Evolutionary conservation across 2,113 vertebrate genomes (phyloP).

Genomic region (Nothoprocta perdicaria): DNA sequence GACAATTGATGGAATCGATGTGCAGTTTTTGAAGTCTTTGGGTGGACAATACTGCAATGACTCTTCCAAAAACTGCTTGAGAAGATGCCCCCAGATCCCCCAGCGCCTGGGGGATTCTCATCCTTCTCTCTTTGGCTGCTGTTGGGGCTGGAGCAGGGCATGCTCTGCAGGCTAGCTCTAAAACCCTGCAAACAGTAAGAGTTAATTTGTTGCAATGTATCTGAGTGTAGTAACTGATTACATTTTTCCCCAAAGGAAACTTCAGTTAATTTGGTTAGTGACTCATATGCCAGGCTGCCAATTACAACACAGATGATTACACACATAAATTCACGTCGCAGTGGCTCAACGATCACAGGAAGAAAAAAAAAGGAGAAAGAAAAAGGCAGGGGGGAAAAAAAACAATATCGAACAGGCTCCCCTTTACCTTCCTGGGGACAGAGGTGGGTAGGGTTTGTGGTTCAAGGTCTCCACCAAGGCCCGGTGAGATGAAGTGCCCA

Average conservation of each 20-base stretch:
- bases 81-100: not conserved
- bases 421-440: not conserved
- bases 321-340: conserved; percentile 70
- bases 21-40: not conserved
- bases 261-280: conserved; percentile 83
- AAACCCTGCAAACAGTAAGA: conserved; percentile 44
- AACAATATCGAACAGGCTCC: not conserved
- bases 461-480: not conserved
- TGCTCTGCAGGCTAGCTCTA: not conserved
- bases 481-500: not conserved
- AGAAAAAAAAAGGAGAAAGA: not conserved
- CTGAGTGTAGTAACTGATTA: conserved; percentile 79
- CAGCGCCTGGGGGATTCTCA: not conserved
- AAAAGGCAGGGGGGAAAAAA: not conserved
- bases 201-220: conserved; percentile 78
- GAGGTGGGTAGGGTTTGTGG: not conserved
- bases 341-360: conserved; percentile 46
- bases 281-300: conserved; percentile 81
- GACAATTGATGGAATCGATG: not conserved
- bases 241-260: conserved; percentile 84
- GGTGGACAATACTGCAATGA: not conserved
- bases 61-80: not conserved
- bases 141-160: conserved; percentile 15
- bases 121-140: not conserved
- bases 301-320: conserved; percentile 79